Base-by-base conservation (phyloP, 2,797 vertebrate genomes). In the Ctenosaura bakeri region DNA sequence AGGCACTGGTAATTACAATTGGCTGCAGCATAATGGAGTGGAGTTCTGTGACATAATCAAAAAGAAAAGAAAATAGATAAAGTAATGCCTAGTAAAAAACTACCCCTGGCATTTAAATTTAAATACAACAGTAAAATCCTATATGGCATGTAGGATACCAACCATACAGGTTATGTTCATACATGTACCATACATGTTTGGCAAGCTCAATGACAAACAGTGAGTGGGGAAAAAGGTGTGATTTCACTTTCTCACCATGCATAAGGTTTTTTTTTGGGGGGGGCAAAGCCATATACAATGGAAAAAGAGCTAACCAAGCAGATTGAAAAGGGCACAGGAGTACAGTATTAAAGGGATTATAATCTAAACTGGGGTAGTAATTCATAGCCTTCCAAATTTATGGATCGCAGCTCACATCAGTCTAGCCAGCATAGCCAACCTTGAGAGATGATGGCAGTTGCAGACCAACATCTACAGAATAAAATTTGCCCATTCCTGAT, bases 1-100 rank as follows among this genome's bases (percentile, higher is more conserved):
- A 99, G 98, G 97, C 99, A 99, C 98, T 99, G 98, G 97, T 99
- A 99, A 97, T 99, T 99, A 97, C 99, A 99, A 96, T 99, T 99
- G 97, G 99, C 99, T 94, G 99, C 99, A 95, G 99, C 99, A 42
- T 99, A 99, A 97, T 99, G 99, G 94, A 99, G 97, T 91, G 99
- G 98, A 92, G 99, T 98, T 97, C 99, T 99, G 95, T 96, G 94
- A 93, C 80, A 94, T 95, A 96, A 95, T 94, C 93, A 90, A 95
- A 92, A 29, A 62, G 1, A 42, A 77, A 87, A 94, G 92, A 96
- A 94, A 66, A 92, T 94, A 94, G 59, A 85, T 94, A 95, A 91
- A 94, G 90, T 92, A 95, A 92, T 92, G 95, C 94, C 90, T 94
- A 79, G 92, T 83, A 93, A 91, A 84, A 96, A 92, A 92, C 94